Percentiles rank a stretch among this genome's conserved stretches.
phyloP scores from a whole-genome alignment of 2,113 vertebrate species.

The Poeciliopsis prolifica region DNA sequence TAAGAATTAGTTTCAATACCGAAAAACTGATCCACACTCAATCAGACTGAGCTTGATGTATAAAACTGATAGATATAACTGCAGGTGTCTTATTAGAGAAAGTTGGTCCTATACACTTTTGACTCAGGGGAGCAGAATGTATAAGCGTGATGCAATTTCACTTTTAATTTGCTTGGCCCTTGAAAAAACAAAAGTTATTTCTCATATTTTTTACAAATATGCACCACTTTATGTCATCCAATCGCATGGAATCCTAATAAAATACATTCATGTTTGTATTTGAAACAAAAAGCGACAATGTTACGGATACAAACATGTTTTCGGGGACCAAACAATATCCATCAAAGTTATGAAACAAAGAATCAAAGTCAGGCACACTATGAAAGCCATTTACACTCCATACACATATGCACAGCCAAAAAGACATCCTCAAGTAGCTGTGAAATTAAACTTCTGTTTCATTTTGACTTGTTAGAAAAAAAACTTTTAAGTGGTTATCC shows the following conservation, averaged over 20 bases:
- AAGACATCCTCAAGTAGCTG: constrained; percentile 70
- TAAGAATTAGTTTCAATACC: too few relatives aligned
- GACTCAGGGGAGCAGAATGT: background rate
- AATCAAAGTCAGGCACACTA: constrained; percentile 12
- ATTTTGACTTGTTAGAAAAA: constrained; percentile 51
- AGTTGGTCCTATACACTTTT: background rate
- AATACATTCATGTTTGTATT: background rate
- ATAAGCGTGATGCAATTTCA: background rate
- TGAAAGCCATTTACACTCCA: constrained; percentile 27
- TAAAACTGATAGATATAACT: too few relatives aligned
- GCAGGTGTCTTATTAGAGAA: too few relatives aligned
- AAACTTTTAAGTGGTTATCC: constrained; percentile 60
- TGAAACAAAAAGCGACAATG: background rate
- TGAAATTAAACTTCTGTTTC: constrained; percentile 73
- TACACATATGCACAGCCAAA: constrained; percentile 38
- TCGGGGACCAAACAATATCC: background rate
- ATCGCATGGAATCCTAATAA: background rate
- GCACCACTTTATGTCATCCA: background rate
- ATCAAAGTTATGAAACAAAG: background rate
- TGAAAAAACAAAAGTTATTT: background rate
- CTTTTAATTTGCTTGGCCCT: background rate
- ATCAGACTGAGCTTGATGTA: too few relatives aligned
- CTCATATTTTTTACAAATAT: background rate
- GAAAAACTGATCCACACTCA: too few relatives aligned
- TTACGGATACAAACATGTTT: background rate